A percentile compares a stretch with the other conserved stretches of the same genome.
These are phyloP conservation scores for Rhea americana DNA, from an alignment of 2,113 vertebrate genomes.

Conservation along the genomic window DNA sequence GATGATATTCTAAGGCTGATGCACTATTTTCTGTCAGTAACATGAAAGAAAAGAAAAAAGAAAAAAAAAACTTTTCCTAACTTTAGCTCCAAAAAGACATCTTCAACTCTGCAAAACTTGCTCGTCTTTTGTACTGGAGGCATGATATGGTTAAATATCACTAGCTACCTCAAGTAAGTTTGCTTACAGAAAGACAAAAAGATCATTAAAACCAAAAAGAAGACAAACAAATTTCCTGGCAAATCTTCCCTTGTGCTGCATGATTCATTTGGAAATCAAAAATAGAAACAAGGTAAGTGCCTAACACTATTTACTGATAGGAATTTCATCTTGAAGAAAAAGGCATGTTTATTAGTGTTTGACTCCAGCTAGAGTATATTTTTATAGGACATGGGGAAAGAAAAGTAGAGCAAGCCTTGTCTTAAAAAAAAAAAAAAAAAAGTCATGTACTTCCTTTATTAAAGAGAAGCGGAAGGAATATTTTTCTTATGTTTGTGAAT, in stretches of 20 bases:
- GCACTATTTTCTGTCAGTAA: background rate
- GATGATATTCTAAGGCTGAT: background rate
- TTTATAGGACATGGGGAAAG: background rate
- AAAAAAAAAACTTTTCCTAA: background rate
- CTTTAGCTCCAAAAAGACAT: background rate
- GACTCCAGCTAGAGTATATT: background rate
- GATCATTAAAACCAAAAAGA: background rate
- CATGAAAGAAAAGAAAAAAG: background rate
- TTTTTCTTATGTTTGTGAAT: background rate
- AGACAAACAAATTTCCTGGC: background rate
- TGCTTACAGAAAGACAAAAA: background rate
- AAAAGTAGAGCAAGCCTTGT: background rate
- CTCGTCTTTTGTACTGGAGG: background rate
- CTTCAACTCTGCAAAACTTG: background rate
- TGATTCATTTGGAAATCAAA: background rate
- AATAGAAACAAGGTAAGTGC: background rate
- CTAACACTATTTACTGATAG: background rate
- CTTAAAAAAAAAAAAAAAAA: background rate
- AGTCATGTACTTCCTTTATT: background rate
- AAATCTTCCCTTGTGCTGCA: background rate
- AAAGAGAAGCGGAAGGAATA: background rate
- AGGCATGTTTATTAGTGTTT: background rate
- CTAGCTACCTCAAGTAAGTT: background rate
- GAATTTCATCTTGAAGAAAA: background rate
- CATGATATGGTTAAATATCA: background rate